Evolutionary conservation across 30 jellyfish, hydroid and myxozoan species (phyloP).

Genomic region (Cassiopea andromeda): DNA sequence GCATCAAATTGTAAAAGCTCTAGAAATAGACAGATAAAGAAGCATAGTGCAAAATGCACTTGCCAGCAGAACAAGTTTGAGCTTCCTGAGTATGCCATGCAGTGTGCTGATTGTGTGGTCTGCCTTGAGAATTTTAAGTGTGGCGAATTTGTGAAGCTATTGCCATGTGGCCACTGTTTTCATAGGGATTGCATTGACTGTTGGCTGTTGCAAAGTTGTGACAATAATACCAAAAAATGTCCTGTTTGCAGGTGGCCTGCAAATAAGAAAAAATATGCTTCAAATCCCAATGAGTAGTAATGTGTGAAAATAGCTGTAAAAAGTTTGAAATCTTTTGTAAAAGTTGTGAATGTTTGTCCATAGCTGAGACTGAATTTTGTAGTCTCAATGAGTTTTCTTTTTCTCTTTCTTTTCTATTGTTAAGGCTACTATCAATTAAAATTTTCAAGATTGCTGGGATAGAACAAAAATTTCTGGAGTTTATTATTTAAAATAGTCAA

Average conservation of each 20-base stretch:
- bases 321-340: background rate
- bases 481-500: too few relatives aligned
- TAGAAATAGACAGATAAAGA: background rate
- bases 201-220: conserved; percentile 72
- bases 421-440: too few relatives aligned
- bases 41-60: conserved; percentile 1
- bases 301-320: background rate
- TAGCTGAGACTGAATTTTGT: background rate
- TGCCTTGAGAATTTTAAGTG: conserved; percentile 84
- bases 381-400: too few relatives aligned
- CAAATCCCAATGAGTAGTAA: background rate
- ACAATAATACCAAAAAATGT: conserved; percentile 61
- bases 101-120: conserved; percentile 68
- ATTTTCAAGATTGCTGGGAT: too few relatives aligned
- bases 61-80: conserved; percentile 17
- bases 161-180: conserved; percentile 94
- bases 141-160: conserved; percentile 62
- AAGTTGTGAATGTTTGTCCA: background rate
- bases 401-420: too few relatives aligned
- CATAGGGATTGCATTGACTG: conserved; percentile 79
- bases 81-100: conserved; percentile 38
- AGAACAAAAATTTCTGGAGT: too few relatives aligned
- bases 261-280: conserved; percentile 32
- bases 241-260: conserved; percentile 98
- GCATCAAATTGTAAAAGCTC: conserved; percentile 6